Evolutionary conservation across 2,888 invertebrate species (phyloP), one percentile per base, ranked within the genome.

Genomic region (Watsonalla cultraria): DNA sequence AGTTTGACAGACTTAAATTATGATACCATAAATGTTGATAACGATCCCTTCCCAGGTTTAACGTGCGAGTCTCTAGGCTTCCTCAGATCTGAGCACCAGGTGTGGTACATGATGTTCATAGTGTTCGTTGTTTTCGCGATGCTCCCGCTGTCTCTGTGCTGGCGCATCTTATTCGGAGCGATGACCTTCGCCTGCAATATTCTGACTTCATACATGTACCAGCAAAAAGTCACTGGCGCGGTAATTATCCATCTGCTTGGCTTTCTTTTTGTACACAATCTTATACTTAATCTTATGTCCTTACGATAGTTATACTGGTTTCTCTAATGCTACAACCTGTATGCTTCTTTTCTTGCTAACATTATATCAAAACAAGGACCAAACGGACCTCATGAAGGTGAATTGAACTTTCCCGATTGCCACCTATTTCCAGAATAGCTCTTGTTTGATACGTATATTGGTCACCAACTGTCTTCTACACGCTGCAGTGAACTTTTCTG

Each of bases 41-140:
- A 14, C 0, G 5, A 14, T 46, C 0, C 14, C 56, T 4, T 24
- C 24, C 4, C 84, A 96, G 96, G 95, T 70, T 93, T 96, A 69
- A 92, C 95, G 64, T 95, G 95, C 0, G 89, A 93, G 64, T 95
- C 95, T 53, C 90, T 96, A 46, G 95, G 96, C 14, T 95, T 96
- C 78, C 92, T 93, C 51, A 90, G 92, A 37, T 93, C 94, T n/a
- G 94, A 96, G 78, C 94, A 95, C 76, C 92, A 96, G 64, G 96
- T 98, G 54, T 98, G 98, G 98, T 97, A 98, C 87, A 94, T 97
- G 76, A 92, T 98, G 64, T 98, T 98, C 89, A 96, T 97, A 58
- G 95, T 98, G 63, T 98, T 98, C 81, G 96, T 97, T 53, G 96
- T 97, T 0, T 98, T 98, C 85, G 96, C 98, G 24, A 96, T 98